phyloP scores from a whole-genome alignment of 2,797 vertebrate genomes.

The Sternarchorhynchus goeldii region DNA sequence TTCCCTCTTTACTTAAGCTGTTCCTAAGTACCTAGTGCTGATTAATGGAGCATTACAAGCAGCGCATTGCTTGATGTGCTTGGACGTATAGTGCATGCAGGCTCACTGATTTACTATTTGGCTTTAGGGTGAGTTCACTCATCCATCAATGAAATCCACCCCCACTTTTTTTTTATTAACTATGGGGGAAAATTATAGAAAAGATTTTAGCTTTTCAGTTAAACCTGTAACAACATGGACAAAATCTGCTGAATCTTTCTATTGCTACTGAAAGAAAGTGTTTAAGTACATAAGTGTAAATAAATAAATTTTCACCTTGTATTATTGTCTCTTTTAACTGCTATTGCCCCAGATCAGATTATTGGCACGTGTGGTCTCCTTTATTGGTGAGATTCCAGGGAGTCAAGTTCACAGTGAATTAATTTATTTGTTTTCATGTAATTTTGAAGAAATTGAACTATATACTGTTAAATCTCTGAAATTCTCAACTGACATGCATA shows the following conservation, averaged over 20 bases:
- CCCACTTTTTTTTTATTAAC: neutral
- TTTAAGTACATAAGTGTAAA: neutral
- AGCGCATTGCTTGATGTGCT: constrained; percentile 15
- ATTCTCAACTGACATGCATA: neutral
- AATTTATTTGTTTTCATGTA: neutral
- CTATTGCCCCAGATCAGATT: neutral
- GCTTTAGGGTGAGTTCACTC: constrained; percentile 3
- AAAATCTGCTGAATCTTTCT: neutral
- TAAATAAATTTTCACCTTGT: neutral
- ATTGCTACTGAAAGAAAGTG: neutral
- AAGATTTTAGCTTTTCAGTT: neutral
- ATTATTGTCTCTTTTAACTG: neutral
- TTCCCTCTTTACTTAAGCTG: constrained; percentile 18
- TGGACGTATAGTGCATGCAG: neutral
- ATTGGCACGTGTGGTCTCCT: neutral
- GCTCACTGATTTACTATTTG: constrained; percentile 31
- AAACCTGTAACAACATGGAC: too few species aligned
- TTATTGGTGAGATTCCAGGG: neutral
- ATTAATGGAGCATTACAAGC: constrained; percentile 35
- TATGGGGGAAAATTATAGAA: too few species aligned
- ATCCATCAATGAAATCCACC: neutral
- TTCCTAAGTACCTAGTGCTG: constrained; percentile 23
- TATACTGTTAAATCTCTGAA: too few species aligned
- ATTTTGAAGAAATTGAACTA: neutral
- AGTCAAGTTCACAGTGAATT: neutral